Conservation (phyloP, 2,888 invertebrate genomes). For the Shargacucullia verbasci region DNA sequence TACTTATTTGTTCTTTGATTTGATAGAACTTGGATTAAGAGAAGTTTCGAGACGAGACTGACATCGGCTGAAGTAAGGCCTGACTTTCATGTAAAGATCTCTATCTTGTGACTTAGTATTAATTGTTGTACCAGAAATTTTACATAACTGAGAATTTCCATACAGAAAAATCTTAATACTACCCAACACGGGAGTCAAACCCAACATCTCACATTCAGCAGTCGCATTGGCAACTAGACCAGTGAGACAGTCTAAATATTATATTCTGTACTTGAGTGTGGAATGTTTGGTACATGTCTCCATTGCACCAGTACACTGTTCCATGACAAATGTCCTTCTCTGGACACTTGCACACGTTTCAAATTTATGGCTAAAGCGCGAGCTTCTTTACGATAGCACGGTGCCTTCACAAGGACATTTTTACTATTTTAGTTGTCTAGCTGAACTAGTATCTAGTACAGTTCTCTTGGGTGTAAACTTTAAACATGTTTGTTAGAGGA, state of each 20-base stretch:
- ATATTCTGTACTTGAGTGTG: conserved; percentile 5
- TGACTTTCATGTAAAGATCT: too few species aligned
- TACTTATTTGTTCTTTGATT: too few species aligned
- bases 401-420: conserved; percentile 28
- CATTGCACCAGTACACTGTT: conserved; percentile 14
- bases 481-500: conserved; percentile 8
- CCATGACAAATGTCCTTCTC: conserved; percentile 41
- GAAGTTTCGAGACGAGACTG: too few species aligned
- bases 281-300: conserved; percentile 34
- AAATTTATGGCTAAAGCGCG: conserved; percentile 48
- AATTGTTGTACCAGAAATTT: too few species aligned
- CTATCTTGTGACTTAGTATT: too few species aligned
- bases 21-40: too few species aligned
- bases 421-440: conserved; percentile 29
- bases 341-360: conserved; percentile 48
- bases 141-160: too few species aligned
- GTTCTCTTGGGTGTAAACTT: conserved; percentile 17
- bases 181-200: too few species aligned
- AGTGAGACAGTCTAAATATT: not conserved
- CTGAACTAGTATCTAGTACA: not conserved
- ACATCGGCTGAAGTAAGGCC: too few species aligned
- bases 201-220: too few species aligned
- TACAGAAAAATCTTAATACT: too few species aligned
- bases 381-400: conserved; percentile 30
- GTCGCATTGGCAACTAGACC: too few species aligned